Evolutionary conservation across 1,140 invertebrate genomes (phyloP).

Genomic region (Gerris buenoi): DNA sequence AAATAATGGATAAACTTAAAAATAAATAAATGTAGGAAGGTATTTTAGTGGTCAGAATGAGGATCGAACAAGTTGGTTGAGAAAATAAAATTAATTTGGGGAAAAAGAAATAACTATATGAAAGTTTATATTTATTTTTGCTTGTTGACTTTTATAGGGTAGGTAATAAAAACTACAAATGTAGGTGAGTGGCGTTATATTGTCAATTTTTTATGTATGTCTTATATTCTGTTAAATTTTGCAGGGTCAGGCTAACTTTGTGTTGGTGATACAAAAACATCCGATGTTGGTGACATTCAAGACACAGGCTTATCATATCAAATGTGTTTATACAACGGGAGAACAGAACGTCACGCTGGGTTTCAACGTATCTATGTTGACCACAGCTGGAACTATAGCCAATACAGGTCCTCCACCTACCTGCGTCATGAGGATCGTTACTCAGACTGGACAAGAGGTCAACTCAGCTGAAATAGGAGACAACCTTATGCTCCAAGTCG

Average conservation of each 20-base stretch:
- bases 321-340: constrained; percentile 84
- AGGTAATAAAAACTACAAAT: no score
- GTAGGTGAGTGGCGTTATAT: no score
- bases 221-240: no score
- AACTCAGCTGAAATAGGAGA: constrained; percentile 84
- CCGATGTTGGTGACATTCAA: constrained; percentile 87
- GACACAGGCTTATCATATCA: constrained; percentile 86
- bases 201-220: no score
- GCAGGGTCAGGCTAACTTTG: constrained; percentile 77
- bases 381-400: constrained; percentile 84
- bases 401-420: constrained; percentile 87
- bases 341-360: constrained; percentile 84
- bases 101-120: no score
- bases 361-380: constrained; percentile 89
- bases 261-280: constrained; percentile 87
- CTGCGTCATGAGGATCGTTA: constrained; percentile 82
- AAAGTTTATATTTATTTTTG: no score
- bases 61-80: no score
- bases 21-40: no score
- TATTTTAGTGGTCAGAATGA: no score
- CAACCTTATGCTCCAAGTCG: constrained; percentile 75
- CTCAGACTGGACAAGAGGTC: constrained; percentile 70
- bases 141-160: no score
- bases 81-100: no score
- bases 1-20: no score